These are phyloP conservation scores for Dipodomys ordii DNA, from an alignment of 2,113 vertebrate genomes.

Conservation along the genomic window DNA sequence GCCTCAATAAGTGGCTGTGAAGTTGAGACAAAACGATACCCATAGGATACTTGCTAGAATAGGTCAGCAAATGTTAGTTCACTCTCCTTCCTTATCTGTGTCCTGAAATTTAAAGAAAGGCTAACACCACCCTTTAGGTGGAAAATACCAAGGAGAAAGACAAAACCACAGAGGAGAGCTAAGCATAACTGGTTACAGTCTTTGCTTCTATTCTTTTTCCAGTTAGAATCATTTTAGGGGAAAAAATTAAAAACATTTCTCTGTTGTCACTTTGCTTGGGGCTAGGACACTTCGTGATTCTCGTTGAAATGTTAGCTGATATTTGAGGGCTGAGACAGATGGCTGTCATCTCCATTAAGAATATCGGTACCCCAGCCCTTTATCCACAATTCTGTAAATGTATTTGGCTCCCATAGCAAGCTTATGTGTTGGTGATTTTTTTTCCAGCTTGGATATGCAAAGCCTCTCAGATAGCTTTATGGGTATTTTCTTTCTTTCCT, in stretches of 20 bases:
- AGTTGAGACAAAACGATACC: not conserved
- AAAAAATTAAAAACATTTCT: not conserved
- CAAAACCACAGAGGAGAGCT: not conserved
- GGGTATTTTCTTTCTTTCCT: not conserved
- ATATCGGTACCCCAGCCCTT: conserved; percentile 14
- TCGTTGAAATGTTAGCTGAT: conserved; percentile 25
- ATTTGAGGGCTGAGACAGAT: conserved; percentile 49
- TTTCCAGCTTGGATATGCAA: not conserved
- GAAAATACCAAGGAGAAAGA: not conserved
- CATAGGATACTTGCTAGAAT: not conserved
- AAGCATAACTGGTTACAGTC: not conserved
- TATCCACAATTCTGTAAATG: not conserved
- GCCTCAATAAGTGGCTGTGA: not conserved
- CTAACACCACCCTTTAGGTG: not conserved
- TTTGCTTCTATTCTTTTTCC: not conserved
- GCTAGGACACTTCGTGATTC: not conserved
- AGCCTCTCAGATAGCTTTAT: not conserved
- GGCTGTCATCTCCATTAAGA: conserved; percentile 33
- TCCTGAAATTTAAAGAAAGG: not conserved
- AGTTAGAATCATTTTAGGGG: not conserved
- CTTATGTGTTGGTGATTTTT: conserved; percentile 5
- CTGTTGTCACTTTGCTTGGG: not conserved
- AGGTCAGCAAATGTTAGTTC: not conserved
- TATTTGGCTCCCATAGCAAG: not conserved
- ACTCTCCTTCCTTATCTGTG: not conserved